Percentiles rank a stretch among this genome's conserved stretches.
These are phyloP conservation scores for Atrina japonica DNA, from an alignment of 2,888 invertebrate genomes.

Conservation along the genomic window DNA sequence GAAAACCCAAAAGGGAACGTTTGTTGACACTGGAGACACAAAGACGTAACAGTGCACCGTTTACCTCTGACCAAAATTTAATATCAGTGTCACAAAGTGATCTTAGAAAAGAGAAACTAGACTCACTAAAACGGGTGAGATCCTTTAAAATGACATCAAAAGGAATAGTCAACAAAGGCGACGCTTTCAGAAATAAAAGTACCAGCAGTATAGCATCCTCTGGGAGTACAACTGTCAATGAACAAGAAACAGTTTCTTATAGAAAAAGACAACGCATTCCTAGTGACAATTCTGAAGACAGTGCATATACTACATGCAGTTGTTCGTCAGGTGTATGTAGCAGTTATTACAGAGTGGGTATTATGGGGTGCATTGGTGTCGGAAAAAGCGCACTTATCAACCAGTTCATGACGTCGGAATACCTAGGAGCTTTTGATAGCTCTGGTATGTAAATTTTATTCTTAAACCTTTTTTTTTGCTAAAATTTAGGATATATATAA, in stretches of 20 bases:
- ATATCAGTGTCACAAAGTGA: neutral
- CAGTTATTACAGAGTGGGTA: conserved; percentile 34
- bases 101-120: neutral
- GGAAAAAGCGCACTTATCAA: conserved; percentile 87
- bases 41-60: conserved; percentile 7
- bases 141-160: conserved; percentile 96
- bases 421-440: conserved; percentile 81
- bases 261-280: conserved; percentile 29
- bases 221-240: conserved; percentile 79
- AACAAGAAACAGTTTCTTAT: conserved; percentile 27
- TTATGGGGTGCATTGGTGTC: conserved; percentile 81
- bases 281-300: conserved; percentile 35
- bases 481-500: too few relatives aligned
- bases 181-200: conserved; percentile 92
- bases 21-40: neutral
- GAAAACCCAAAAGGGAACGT: conserved; percentile 44
- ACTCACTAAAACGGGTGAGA: conserved; percentile 84
- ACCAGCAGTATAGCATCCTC: conserved; percentile 91
- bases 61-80: neutral
- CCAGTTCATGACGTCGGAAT: conserved; percentile 88
- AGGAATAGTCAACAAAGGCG: conserved; percentile 90
- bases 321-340: conserved; percentile 17
- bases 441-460: conserved; percentile 1
- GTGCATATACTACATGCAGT: conserved; percentile 20
- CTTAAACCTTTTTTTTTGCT: too few relatives aligned